Conservation (phyloP, 1,140 invertebrate genomes). For the Drosophila seguyi region DNA sequence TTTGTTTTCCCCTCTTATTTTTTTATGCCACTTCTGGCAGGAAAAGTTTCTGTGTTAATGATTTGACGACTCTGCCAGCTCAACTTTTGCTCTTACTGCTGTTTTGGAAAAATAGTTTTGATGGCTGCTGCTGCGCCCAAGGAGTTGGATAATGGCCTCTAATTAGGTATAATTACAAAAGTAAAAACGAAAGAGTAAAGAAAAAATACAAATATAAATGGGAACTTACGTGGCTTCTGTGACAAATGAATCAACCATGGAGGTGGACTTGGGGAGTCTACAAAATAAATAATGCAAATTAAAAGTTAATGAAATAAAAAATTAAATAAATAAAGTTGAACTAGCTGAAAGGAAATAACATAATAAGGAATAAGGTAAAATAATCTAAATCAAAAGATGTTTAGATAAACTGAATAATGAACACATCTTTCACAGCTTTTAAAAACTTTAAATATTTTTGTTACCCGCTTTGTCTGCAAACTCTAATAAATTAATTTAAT, state of each 20-base stretch:
- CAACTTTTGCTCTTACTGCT: constrained; percentile 31
- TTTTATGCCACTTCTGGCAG: constrained; percentile 6
- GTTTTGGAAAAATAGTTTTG: constrained; percentile 21
- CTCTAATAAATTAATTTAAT: constrained; percentile 35
- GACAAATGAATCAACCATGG: constrained; percentile 77
- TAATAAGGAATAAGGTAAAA: not conserved
- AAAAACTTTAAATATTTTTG: not conserved
- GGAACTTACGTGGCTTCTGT: constrained; percentile 80
- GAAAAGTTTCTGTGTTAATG: constrained; percentile 46
- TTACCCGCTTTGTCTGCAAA: constrained; percentile 15
- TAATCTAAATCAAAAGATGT: not conserved
- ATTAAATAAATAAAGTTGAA: constrained; percentile 22
- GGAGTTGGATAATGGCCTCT: constrained; percentile 26
- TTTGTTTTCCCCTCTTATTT: not conserved
- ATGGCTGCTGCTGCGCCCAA: not conserved
- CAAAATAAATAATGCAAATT: constrained; percentile 41
- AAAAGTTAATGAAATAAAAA: constrained; percentile 34
- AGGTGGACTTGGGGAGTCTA: constrained; percentile 64
- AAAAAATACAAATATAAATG: constrained; percentile 5
- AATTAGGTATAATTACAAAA: constrained; percentile 31
- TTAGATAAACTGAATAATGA: not conserved
- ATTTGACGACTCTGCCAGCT: constrained; percentile 37
- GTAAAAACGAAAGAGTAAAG: constrained; percentile 15
- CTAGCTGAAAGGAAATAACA: not conserved
- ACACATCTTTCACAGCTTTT: not conserved